These are phyloP conservation scores for Anarrhichthys ocellatus DNA, from an alignment of 2,113 vertebrate genomes.

Conservation along the genomic window DNA sequence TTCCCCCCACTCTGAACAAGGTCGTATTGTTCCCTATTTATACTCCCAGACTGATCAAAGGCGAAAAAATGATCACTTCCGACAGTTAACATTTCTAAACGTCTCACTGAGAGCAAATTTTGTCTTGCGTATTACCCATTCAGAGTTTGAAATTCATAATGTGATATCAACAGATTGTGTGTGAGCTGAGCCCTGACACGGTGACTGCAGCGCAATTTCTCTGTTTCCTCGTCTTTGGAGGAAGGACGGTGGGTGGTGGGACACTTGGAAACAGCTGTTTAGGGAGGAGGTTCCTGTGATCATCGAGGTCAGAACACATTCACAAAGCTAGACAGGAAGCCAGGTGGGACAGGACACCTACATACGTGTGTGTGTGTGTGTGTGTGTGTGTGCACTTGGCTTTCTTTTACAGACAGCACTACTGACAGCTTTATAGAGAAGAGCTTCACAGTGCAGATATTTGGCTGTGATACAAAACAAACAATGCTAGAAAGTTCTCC, in stretches of 20 bases:
- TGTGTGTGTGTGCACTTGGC: neutral
- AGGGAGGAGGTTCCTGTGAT: conserved; percentile 76
- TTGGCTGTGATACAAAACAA: conserved; percentile 52
- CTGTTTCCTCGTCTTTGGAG: conserved; percentile 53
- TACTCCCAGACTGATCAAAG: conserved; percentile 61
- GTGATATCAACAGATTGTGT: conserved; percentile 45
- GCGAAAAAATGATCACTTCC: conserved; percentile 47
- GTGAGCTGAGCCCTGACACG: conserved; percentile 22
- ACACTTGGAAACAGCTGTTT: conserved; percentile 77
- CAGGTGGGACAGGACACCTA: conserved; percentile 63
- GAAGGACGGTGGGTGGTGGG: conserved; percentile 53
- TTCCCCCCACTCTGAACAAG: conserved; percentile 57
- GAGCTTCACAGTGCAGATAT: conserved; percentile 18
- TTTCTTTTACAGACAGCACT: conserved; percentile 1
- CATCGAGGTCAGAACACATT: conserved; percentile 64
- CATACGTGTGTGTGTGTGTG: neutral
- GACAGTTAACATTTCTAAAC: conserved; percentile 66
- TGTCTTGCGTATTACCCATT: conserved; percentile 41
- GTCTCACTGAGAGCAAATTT: conserved; percentile 42
- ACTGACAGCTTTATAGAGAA: conserved; percentile 21
- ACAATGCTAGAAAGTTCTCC: conserved; percentile 35
- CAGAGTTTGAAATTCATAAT: conserved; percentile 52
- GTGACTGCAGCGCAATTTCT: conserved; percentile 22
- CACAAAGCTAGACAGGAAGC: conserved; percentile 61
- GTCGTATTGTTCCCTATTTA: conserved; percentile 72